Conservation (phyloP, 2,888 invertebrate species). For the Lasioglossum zephyrum region DNA sequence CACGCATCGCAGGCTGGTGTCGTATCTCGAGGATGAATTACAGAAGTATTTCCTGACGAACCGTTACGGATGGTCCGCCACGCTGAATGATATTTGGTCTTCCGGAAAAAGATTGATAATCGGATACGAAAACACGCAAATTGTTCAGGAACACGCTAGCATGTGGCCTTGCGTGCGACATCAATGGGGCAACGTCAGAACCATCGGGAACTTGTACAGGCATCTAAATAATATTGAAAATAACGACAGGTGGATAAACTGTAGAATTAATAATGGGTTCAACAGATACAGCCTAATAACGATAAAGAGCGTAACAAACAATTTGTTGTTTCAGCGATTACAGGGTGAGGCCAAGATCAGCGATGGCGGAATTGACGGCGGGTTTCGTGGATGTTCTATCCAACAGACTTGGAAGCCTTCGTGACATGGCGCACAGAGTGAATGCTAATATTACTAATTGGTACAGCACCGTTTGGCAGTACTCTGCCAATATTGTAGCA, state of each 20-base stretch:
- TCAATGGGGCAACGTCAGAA: constrained; percentile 89
- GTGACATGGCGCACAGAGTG: constrained; percentile 88
- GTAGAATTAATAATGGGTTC: neutral
- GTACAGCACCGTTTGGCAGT: constrained; percentile 88
- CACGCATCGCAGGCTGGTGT: constrained; percentile 82
- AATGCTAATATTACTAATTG: constrained; percentile 90
- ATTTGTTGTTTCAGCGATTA: constrained; percentile 23
- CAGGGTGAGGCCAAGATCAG: constrained; percentile 84
- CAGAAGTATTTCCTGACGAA: constrained; percentile 80
- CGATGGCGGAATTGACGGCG: constrained; percentile 91
- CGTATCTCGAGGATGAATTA: constrained; percentile 81
- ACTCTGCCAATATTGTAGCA: constrained; percentile 89
- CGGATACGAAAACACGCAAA: constrained; percentile 84
- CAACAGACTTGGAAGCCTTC: constrained; percentile 87
- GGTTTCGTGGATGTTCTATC: constrained; percentile 87
- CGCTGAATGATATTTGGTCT: constrained; percentile 85
- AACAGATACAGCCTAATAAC: neutral
- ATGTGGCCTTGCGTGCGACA: constrained; percentile 87
- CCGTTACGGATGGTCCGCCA: constrained; percentile 84
- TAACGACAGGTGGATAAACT: constrained; percentile 47
- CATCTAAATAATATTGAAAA: constrained; percentile 83
- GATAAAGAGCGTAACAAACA: neutral
- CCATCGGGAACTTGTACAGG: constrained; percentile 85
- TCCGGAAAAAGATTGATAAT: constrained; percentile 85
- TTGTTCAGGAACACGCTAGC: constrained; percentile 75